These are phyloP conservation scores for Bubo scandiacus DNA, from an alignment of 2,113 vertebrate species.

Conservation along the genomic window DNA sequence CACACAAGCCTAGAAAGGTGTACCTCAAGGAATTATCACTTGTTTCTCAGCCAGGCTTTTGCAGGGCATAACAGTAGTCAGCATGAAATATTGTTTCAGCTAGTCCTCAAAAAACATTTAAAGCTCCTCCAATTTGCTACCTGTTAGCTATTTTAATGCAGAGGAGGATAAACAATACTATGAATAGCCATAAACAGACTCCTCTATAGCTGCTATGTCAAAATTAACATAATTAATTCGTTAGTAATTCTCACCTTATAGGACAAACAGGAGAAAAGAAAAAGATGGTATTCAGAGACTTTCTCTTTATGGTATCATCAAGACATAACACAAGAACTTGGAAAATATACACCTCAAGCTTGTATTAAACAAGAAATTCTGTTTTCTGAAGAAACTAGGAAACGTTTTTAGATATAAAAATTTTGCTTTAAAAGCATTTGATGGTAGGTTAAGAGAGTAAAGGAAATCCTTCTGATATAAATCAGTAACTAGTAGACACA, in stretches of 20 bases:
- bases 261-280: not conserved
- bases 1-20: not conserved
- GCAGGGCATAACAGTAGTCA: not conserved
- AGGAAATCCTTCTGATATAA: not conserved
- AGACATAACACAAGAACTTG: not conserved
- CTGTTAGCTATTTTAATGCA: not conserved
- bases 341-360: not conserved
- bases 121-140: not conserved
- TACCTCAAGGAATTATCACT: not conserved
- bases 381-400: not conserved
- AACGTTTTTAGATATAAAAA: not conserved
- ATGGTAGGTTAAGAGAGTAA: not conserved
- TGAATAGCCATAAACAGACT: not conserved
- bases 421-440: not conserved
- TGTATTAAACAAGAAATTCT: not conserved
- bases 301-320: not conserved
- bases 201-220: not conserved
- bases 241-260: not conserved
- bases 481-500: not conserved
- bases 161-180: not conserved
- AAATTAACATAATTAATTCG: not conserved
- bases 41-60: not conserved
- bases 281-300: not conserved
- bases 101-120: not conserved
- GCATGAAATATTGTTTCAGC: not conserved